Conservation (phyloP, 2,888 invertebrate genomes). For the Eilema griseolum region DNA sequence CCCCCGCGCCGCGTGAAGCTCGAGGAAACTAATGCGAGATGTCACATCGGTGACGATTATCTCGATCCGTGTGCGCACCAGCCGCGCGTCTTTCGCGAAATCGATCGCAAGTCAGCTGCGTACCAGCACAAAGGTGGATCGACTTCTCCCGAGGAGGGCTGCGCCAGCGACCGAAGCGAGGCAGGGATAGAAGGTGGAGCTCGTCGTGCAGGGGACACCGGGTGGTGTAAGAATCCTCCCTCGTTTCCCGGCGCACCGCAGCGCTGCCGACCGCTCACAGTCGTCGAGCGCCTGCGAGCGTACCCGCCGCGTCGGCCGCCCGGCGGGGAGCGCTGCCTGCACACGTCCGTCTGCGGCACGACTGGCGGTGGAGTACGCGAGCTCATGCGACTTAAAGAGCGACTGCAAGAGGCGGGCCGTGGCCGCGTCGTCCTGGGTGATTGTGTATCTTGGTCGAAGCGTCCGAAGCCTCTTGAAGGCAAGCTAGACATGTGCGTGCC, state of each 20-base stretch:
- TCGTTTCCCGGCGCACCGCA: slow-evolving; percentile 30
- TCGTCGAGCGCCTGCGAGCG: slow-evolving; percentile 35
- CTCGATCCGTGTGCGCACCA: slow-evolving; percentile 36
- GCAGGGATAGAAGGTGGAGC: not conserved
- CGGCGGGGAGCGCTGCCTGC: slow-evolving; percentile 40
- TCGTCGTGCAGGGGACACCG: not conserved
- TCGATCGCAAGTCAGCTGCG: slow-evolving; percentile 54
- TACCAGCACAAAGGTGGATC: slow-evolving; percentile 53
- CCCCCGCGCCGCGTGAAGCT: slow-evolving; percentile 52
- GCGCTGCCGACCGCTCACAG: slow-evolving; percentile 28
- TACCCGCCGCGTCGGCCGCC: slow-evolving; percentile 18
- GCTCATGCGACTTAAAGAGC: slow-evolving; percentile 33
- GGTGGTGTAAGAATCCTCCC: slow-evolving; percentile 24
- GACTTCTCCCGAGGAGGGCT: not conserved
- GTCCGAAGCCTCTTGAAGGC: not conserved
- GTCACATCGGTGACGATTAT: slow-evolving; percentile 55
- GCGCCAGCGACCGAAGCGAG: not conserved
- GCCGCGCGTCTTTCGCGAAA: slow-evolving; percentile 55
- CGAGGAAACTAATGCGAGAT: slow-evolving; percentile 49
- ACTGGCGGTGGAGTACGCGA: slow-evolving; percentile 15
- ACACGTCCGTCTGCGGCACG: slow-evolving; percentile 33
- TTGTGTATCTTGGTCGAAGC: slow-evolving; percentile 19
- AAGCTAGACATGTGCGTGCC: slow-evolving; percentile 46
- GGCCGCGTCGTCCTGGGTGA: slow-evolving; percentile 51
- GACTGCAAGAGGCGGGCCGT: slow-evolving; percentile 52